phyloP scores from a whole-genome alignment of 1,140 invertebrate genomes.

The Adelges cooleyi region DNA sequence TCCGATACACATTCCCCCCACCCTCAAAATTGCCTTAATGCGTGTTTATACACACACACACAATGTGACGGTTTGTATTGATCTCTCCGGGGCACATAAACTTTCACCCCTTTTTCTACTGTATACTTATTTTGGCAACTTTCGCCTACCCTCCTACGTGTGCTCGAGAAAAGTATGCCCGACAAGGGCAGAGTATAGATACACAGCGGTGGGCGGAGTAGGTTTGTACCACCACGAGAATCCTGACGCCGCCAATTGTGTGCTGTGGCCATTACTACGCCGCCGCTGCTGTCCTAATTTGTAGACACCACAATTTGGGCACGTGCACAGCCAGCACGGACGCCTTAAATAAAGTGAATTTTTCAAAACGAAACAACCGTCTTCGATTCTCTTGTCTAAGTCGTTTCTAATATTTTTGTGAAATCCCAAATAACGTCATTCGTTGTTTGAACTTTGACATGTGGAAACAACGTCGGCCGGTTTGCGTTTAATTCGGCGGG shows the following conservation, averaged over 20 bases:
- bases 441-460: no score
- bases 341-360: neutral
- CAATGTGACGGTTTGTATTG: slow-evolving; percentile 11
- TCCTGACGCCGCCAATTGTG: slow-evolving; percentile 10
- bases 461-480: no score
- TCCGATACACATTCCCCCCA: neutral
- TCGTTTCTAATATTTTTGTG: no score
- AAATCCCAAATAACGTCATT: no score
- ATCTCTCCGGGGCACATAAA: slow-evolving; percentile 11
- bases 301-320: slow-evolving; percentile 11
- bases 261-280: slow-evolving; percentile 7
- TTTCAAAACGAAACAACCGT: neutral
- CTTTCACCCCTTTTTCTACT: slow-evolving; percentile 21
- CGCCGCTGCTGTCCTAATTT: slow-evolving; percentile 14
- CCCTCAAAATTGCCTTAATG: neutral
- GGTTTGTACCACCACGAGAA: neutral
- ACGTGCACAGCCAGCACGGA: neutral
- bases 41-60: neutral
- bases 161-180: no score
- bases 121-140: slow-evolving; percentile 24
- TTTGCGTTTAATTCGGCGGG: no score
- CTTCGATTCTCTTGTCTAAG: neutral
- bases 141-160: slow-evolving; percentile 1
- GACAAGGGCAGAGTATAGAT: neutral
- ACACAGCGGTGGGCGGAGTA: neutral